A percentile compares a stretch with the other conserved stretches of the same genome.
Conservation (phyloP, 2,113 vertebrate genomes). For the Scopus umbretta region DNA sequence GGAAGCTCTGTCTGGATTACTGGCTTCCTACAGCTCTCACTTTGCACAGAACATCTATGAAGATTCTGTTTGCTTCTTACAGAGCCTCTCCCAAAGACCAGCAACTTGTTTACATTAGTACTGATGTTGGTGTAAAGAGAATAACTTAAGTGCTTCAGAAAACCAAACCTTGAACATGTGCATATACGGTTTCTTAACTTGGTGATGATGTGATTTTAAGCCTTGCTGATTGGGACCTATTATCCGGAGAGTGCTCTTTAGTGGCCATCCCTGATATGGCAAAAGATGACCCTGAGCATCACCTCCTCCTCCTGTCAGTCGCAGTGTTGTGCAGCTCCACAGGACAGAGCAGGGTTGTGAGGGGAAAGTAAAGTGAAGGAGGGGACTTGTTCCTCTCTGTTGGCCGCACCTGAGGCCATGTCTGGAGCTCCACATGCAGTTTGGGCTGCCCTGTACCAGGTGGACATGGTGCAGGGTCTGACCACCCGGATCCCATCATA, state of each 20-base stretch:
- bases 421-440: background rate
- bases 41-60: background rate
- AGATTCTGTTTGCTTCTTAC: background rate
- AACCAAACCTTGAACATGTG: background rate
- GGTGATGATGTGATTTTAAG: background rate
- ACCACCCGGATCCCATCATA: fast-evolving
- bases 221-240: fast-evolving
- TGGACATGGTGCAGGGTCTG: fast-evolving
- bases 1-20: background rate
- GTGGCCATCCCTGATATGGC: background rate
- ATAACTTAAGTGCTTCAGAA: background rate
- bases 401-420: background rate
- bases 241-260: background rate
- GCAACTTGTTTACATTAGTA: background rate
- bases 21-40: background rate
- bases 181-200: background rate
- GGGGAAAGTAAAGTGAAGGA: background rate
- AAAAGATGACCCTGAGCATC: background rate
- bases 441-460: background rate
- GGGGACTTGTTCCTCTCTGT: background rate
- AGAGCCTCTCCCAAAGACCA: background rate
- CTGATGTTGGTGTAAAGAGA: background rate
- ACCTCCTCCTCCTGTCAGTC: background rate
- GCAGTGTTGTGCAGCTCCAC: background rate
- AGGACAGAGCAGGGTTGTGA: background rate